These are phyloP conservation scores for Meda fulgida DNA, from an alignment of 2,797 vertebrate species.

Conservation along the genomic window DNA sequence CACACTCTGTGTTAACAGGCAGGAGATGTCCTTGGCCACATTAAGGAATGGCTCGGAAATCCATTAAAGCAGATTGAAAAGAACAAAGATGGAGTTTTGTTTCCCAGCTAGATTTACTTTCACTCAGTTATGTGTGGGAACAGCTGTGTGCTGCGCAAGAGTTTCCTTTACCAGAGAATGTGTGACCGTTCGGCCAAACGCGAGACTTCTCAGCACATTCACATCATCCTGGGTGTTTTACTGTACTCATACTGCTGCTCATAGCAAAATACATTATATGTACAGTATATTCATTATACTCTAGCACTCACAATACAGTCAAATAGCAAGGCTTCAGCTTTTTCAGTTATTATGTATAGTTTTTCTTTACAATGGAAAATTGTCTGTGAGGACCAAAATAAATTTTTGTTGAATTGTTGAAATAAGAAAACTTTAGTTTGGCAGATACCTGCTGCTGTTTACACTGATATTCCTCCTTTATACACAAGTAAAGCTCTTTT, in stretches of 20 bases:
- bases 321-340: neutral
- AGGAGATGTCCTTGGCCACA: slow-evolving; percentile 54
- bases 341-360: too few species aligned
- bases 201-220: neutral
- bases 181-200: neutral
- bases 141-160: slow-evolving; percentile 67
- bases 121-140: slow-evolving; percentile 70
- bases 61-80: slow-evolving; percentile 64
- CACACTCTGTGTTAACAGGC: slow-evolving; percentile 43
- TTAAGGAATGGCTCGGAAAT: slow-evolving; percentile 64
- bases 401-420: too few species aligned
- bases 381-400: too few species aligned
- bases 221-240: neutral
- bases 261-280: neutral
- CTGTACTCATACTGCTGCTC: neutral
- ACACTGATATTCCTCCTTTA: neutral
- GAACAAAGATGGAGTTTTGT: slow-evolving; percentile 66
- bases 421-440: neutral
- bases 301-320: neutral
- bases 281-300: neutral
- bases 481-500: neutral
- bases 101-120: slow-evolving; percentile 75
- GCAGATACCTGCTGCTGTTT: neutral
- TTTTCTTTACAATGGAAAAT: too few species aligned
- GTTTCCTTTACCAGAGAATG: slow-evolving; percentile 30